Evolutionary conservation across 2,888 invertebrate genomes (phyloP).

Genomic region (Sesia apiformis): DNA sequence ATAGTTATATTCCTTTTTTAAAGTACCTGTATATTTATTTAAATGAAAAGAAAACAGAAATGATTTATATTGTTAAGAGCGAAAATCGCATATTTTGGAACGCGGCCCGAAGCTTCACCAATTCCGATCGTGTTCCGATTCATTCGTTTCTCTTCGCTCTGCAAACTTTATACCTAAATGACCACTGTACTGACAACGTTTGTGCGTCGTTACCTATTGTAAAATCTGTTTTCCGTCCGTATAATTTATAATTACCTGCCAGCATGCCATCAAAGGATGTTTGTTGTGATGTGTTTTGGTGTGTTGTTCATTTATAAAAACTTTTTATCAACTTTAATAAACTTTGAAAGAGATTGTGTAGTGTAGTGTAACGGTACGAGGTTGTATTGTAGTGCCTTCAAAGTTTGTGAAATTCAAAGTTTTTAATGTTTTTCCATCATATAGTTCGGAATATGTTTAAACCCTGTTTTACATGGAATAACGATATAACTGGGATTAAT

Average conservation of each 20-base stretch:
- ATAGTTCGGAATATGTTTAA: too few species aligned
- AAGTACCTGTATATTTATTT: too few species aligned
- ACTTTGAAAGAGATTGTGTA: background rate
- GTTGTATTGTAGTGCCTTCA: background rate
- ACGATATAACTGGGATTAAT: too few species aligned
- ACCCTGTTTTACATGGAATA: too few species aligned
- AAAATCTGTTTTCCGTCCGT: background rate
- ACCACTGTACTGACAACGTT: too few species aligned
- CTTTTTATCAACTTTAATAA: background rate
- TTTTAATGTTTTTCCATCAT: background rate
- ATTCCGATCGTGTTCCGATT: too few species aligned
- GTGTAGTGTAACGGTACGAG: background rate
- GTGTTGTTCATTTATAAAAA: background rate
- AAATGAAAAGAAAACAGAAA: background rate
- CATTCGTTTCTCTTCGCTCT: too few species aligned
- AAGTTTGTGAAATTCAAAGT: background rate
- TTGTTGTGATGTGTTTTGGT: background rate
- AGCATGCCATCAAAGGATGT: background rate
- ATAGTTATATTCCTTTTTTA: too few species aligned
- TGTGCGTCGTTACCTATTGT: background rate
- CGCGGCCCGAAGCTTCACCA: too few species aligned
- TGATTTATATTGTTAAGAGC: background rate
- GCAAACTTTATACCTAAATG: too few species aligned
- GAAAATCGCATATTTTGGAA: too few species aligned
- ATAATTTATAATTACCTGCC: background rate